phyloP scores from a whole-genome alignment of 2,113 vertebrate species.

The Tonatia bakeri region DNA sequence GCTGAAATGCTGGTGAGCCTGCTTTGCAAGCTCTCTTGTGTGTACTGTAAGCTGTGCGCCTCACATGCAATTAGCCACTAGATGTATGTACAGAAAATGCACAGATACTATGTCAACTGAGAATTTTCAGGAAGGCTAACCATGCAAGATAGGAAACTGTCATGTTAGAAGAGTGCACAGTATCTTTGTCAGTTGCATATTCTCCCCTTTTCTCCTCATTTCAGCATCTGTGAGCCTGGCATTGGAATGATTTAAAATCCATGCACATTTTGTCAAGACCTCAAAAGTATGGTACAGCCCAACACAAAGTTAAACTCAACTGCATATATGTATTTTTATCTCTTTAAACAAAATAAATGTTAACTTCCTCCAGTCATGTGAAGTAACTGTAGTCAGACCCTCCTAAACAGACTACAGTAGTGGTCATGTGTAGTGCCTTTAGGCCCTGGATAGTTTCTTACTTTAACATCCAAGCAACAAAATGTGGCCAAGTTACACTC shows the following conservation, averaged over 20 bases:
- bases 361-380: neutral
- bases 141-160: neutral
- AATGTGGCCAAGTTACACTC: rapidly evolving
- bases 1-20: no score
- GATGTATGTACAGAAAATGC: neutral
- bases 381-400: neutral
- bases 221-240: neutral
- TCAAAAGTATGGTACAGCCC: neutral
- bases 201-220: neutral
- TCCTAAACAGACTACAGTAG: neutral
- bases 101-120: neutral
- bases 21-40: neutral
- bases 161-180: rapidly evolving
- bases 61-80: rapidly evolving
- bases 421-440: neutral
- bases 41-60: rapidly evolving
- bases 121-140: neutral
- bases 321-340: neutral
- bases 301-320: neutral
- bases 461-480: neutral
- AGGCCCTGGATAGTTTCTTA: neutral
- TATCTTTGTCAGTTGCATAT: neutral
- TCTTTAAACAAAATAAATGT: neutral
- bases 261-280: neutral
- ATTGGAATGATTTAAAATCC: neutral